Evolutionary conservation across 2,113 vertebrate species (phyloP), one percentile per base, ranked within the genome.

Genomic region (Syrrhaptes paradoxus): DNA sequence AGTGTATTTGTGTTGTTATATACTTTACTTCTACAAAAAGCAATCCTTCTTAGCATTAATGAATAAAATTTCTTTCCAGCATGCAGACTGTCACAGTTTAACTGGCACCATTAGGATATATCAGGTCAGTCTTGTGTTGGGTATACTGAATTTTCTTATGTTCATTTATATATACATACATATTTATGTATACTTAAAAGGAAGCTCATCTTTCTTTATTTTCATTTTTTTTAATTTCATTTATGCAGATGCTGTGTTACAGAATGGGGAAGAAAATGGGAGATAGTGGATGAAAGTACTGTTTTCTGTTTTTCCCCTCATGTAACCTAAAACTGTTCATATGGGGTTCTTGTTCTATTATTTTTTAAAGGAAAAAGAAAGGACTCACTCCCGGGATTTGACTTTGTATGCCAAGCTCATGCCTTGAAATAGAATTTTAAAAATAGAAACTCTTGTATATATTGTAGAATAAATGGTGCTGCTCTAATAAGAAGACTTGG

Each of bases 391-490:
- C 28, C 0, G 78, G 94, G 89, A 95, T 89, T 84, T 96, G 77
- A 90, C 85, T 92, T 93, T 89, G 29, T 95, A 93, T 54, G 89
- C 57, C 66, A 95, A 92, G 88, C 77, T 96, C 82, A 84, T 84
- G 84, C 29, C 66, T 97, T 96, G 81, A 92, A 94, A 97, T 90
- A 90, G 80, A 93, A 96, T 94, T 93, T 95, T 94, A 97, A 91
- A 97, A 97, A 94, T 95, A 97, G 93, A 95, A 97, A 87, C 55
- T 92, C 66, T 96, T 95, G 86, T 94, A 94, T 93, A 76, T 95
- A 79, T 92, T 96, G 71, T 82, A 92, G 92, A 96, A 93, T 87
- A 97, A 95, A 96, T 94, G 87, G 36, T 96, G 38, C 46, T 86
- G 70, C 55, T 93, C 95, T 87, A 94, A 87, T 92, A 94, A 87